These are phyloP conservation scores for Drosophila anomelani DNA, from an alignment of 2,888 invertebrate species.

Conservation along the genomic window DNA sequence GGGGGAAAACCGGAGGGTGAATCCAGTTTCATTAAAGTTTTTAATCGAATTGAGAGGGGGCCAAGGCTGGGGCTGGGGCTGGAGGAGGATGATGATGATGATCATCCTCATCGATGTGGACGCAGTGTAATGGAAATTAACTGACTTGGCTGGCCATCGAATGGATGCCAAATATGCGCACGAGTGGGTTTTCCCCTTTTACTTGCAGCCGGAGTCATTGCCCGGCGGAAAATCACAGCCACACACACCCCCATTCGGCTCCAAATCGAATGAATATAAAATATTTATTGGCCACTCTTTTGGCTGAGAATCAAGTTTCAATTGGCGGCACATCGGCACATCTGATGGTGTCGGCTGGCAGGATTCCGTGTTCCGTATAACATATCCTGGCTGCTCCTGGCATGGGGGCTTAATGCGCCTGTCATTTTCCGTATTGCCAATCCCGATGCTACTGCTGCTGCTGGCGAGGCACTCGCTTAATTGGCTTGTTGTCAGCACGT, in stretches of 20 bases:
- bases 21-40: slow-evolving; percentile 40
- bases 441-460: neutral
- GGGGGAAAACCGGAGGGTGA: neutral
- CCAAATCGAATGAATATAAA: slow-evolving; percentile 22
- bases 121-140: slow-evolving; percentile 32
- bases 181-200: slow-evolving; percentile 5
- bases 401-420: slow-evolving; percentile 16
- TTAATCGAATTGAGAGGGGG: slow-evolving; percentile 29
- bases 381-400: slow-evolving; percentile 8
- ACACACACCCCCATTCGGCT: neutral
- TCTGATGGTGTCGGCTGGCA: no score
- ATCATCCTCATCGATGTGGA: slow-evolving; percentile 7
- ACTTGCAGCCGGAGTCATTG: neutral
- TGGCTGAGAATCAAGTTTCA: slow-evolving; percentile 4
- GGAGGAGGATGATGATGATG: neutral
- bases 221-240: neutral
- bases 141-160: slow-evolving; percentile 6
- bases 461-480: slow-evolving; percentile 35
- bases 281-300: slow-evolving; percentile 21
- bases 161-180: slow-evolving; percentile 4
- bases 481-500: slow-evolving; percentile 50
- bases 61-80: neutral
- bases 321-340: slow-evolving; percentile 12
- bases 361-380: neutral
- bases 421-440: slow-evolving; percentile 1